Conservation (phyloP, 1,140 invertebrate species). For the Dendrolimus punctatus region DNA sequence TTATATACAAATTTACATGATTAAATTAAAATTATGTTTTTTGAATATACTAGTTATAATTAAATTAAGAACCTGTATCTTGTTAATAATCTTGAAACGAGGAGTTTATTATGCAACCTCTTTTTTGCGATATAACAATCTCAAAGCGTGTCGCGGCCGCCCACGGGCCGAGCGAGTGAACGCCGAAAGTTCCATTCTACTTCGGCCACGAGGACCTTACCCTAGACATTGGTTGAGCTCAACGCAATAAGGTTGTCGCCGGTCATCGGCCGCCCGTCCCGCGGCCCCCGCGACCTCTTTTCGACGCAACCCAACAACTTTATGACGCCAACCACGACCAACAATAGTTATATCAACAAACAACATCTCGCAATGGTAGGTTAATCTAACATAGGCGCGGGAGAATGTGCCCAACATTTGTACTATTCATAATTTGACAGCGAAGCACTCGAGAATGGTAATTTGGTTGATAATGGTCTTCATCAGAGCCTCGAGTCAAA, state of each 20-base stretch:
- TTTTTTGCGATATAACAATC: slow-evolving; percentile 23
- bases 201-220: slow-evolving; percentile 50
- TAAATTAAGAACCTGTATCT: no score
- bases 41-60: no score
- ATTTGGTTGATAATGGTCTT: no score
- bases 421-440: slow-evolving; percentile 16
- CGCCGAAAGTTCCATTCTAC: slow-evolving; percentile 35
- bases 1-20: no score
- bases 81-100: no score
- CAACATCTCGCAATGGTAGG: slow-evolving; percentile 20
- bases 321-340: slow-evolving; percentile 22
- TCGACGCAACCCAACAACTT: slow-evolving; percentile 40
- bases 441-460: background rate
- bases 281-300: slow-evolving; percentile 54
- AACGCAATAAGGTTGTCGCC: slow-evolving; percentile 53
- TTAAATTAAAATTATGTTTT: no score
- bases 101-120: slow-evolving; percentile 21
- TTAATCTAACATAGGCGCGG: slow-evolving; percentile 23
- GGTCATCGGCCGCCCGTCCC: slow-evolving; percentile 55
- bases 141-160: slow-evolving; percentile 26
- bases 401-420: slow-evolving; percentile 11
- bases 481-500: no score
- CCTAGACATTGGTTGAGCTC: slow-evolving; percentile 55
- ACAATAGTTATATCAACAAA: slow-evolving; percentile 20
- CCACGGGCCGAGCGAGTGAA: slow-evolving; percentile 19